These are phyloP conservation scores for Melanotaenia duboulayi DNA, from an alignment of 2,113 vertebrate genomes.

Conservation along the genomic window DNA sequence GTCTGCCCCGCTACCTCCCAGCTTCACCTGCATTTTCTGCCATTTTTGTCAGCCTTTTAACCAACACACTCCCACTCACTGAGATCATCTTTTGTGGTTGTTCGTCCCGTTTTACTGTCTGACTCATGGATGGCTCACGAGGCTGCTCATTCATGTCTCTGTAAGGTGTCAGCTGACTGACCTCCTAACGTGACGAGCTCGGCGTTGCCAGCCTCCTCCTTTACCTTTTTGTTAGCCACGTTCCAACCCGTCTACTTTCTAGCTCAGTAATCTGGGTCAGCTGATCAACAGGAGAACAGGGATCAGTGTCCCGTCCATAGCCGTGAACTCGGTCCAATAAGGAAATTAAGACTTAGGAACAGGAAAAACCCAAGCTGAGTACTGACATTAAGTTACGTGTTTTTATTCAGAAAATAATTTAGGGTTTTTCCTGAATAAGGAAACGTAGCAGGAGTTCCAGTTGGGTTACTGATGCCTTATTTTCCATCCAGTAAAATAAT, in stretches of 20 bases:
- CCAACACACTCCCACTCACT: neutral
- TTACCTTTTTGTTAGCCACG: slow-evolving; percentile 19
- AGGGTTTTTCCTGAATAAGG: slow-evolving; percentile 33
- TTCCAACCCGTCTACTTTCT: neutral
- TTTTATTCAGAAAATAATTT: slow-evolving; percentile 3
- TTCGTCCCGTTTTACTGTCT: slow-evolving; percentile 1
- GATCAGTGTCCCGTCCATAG: slow-evolving; percentile 26
- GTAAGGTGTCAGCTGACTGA: slow-evolving; percentile 10
- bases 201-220: neutral
- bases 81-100: neutral
- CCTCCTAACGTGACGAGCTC: slow-evolving; percentile 3
- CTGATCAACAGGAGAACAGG: neutral
- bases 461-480: neutral
- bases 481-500: neutral
- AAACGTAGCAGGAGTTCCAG: slow-evolving; percentile 14
- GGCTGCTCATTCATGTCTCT: slow-evolving; percentile 9
- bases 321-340: slow-evolving; percentile 19
- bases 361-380: neutral
- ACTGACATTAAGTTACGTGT: neutral
- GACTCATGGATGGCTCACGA: neutral
- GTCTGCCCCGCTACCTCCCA: slow-evolving; percentile 46
- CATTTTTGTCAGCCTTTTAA: neutral
- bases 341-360: slow-evolving; percentile 39
- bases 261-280: slow-evolving; percentile 10
- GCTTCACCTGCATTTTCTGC: slow-evolving; percentile 22